A percentile compares a stretch with the other conserved stretches of the same genome.
These are phyloP conservation scores for Agonopterix subpropinquella DNA, from an alignment of 2,888 invertebrate species.

Conservation along the genomic window DNA sequence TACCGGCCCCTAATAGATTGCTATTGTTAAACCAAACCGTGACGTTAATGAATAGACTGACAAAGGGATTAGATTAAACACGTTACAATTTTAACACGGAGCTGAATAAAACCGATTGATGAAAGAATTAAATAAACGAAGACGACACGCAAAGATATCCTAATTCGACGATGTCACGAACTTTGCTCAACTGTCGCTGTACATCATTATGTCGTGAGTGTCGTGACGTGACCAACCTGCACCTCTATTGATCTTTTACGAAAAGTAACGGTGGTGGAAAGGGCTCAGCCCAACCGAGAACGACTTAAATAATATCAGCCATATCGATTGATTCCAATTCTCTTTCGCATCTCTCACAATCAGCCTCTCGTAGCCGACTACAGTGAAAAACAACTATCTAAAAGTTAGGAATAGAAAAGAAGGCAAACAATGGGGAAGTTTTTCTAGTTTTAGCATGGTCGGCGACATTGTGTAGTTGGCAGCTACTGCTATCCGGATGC, in stretches of 20 bases:
- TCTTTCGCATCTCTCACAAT: slow-evolving; percentile 27
- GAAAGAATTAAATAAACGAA: slow-evolving; percentile 50
- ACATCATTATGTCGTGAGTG: slow-evolving; percentile 20
- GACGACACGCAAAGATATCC: slow-evolving; percentile 54
- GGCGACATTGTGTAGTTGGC: slow-evolving; percentile 54
- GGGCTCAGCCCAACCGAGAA: slow-evolving; percentile 3
- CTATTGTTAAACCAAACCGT: slow-evolving; percentile 9
- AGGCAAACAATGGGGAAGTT: slow-evolving; percentile 50
- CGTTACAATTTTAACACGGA: background rate
- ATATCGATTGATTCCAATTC: slow-evolving; percentile 3
- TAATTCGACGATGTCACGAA: slow-evolving; percentile 42
- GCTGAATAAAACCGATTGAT: slow-evolving; percentile 9
- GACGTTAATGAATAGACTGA: background rate
- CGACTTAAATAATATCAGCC: background rate
- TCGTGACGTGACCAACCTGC: slow-evolving; percentile 24
- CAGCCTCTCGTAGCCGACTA: slow-evolving; percentile 28
- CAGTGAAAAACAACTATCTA: slow-evolving; percentile 42
- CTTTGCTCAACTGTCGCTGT: slow-evolving; percentile 18
- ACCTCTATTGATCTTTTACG: slow-evolving; percentile 30
- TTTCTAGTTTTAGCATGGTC: slow-evolving; percentile 53
- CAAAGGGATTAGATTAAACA: background rate
- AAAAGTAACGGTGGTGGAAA: slow-evolving; percentile 4
- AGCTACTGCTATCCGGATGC: slow-evolving; percentile 43
- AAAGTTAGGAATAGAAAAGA: slow-evolving; percentile 53
- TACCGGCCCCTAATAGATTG: slow-evolving; percentile 10